Percentiles rank a stretch among this genome's conserved stretches.
These are phyloP conservation scores for Harpagus bidentatus DNA, from an alignment of 2,113 vertebrate genomes.

Conservation along the genomic window DNA sequence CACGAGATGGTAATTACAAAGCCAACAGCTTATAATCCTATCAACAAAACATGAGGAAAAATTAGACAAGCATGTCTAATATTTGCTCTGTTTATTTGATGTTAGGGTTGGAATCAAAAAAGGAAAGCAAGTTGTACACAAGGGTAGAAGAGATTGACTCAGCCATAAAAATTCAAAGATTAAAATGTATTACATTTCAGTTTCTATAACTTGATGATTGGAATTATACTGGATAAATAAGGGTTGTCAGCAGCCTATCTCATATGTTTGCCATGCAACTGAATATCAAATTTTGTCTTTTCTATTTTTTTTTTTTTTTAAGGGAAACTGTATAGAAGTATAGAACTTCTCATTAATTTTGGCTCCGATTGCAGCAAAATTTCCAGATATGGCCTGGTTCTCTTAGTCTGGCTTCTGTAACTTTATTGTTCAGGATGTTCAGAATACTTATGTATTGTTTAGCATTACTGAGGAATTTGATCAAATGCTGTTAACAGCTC, in stretches of 20 bases:
- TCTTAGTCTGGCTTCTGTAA: background rate
- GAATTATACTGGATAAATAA: background rate
- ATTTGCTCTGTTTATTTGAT: constrained; percentile 5
- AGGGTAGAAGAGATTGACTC: background rate
- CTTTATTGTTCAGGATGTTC: background rate
- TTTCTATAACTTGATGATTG: background rate
- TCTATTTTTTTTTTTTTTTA: background rate
- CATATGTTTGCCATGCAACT: background rate
- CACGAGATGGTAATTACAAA: background rate
- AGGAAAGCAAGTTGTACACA: background rate
- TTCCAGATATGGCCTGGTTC: background rate
- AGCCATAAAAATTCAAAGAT: background rate
- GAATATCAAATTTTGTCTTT: background rate
- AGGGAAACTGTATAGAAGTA: background rate
- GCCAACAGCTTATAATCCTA: background rate
- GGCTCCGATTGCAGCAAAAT: background rate
- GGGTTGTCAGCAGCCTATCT: background rate
- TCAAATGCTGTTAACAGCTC: background rate
- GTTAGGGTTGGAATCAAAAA: background rate
- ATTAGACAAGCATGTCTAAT: background rate
- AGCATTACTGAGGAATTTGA: background rate
- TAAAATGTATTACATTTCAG: background rate
- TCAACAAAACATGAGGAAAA: background rate
- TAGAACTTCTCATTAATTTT: background rate
- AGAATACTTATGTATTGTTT: no score